These are phyloP conservation scores for Balanococcus diminutus DNA, from an alignment of 2,888 invertebrate species.

Conservation along the genomic window DNA sequence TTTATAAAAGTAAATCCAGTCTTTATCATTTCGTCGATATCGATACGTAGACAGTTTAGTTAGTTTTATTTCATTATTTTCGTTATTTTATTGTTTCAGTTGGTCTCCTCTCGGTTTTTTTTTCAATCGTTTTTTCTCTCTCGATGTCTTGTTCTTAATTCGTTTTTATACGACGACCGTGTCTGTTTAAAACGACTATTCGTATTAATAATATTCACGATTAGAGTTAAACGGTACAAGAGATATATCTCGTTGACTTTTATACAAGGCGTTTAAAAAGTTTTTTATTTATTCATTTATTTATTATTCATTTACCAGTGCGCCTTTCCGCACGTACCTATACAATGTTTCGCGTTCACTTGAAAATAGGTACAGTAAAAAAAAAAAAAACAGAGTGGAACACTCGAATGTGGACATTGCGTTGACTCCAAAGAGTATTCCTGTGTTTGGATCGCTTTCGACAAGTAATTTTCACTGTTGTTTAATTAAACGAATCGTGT, in stretches of 20 bases:
- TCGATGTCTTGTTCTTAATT: slow-evolving; percentile 51
- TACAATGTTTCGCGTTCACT: slow-evolving; percentile 32
- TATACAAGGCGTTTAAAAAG: slow-evolving; percentile 33
- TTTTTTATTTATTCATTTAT: slow-evolving; percentile 17
- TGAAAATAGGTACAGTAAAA: background rate
- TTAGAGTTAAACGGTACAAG: slow-evolving; percentile 50
- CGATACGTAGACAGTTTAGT: slow-evolving; percentile 43
- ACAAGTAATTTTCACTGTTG: slow-evolving; percentile 23
- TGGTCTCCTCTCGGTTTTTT: background rate
- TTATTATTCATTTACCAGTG: slow-evolving; percentile 8
- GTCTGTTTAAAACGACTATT: slow-evolving; percentile 49
- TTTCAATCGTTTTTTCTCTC: slow-evolving; percentile 25
- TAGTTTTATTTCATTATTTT: slow-evolving; percentile 49
- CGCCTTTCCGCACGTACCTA: background rate
- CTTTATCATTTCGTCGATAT: slow-evolving; percentile 28
- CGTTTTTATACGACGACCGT: slow-evolving; percentile 49
- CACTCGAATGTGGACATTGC: background rate
- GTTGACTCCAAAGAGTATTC: background rate
- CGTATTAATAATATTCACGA: slow-evolving; percentile 53
- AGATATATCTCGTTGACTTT: slow-evolving; percentile 48
- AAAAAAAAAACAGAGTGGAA: background rate
- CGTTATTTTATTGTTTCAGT: slow-evolving; percentile 48
- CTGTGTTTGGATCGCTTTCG: background rate
- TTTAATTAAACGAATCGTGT: slow-evolving; percentile 18
- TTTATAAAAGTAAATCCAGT: slow-evolving; percentile 44